phyloP scores from a whole-genome alignment of 1,140 invertebrate genomes.

The Lamellibrachia luymesi region DNA sequence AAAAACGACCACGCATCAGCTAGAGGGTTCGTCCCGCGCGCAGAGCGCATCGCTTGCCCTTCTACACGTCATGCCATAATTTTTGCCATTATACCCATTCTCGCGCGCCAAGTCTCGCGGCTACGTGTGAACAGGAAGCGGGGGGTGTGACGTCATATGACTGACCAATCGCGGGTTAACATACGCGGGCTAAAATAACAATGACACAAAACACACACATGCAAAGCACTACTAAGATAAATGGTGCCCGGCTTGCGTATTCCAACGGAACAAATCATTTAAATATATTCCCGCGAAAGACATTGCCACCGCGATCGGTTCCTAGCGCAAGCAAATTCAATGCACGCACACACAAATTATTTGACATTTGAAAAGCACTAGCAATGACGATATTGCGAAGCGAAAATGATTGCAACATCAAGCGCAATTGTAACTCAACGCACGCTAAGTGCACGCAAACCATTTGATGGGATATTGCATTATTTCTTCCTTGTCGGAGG shows the following conservation, averaged over 20 bases:
- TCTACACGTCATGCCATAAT: not conserved
- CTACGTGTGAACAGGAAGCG: not conserved
- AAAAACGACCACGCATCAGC: slow-evolving; percentile 9
- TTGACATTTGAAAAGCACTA: not conserved
- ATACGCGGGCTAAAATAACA: not conserved
- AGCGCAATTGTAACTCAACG: not conserved
- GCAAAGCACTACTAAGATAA: not conserved
- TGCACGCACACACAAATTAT: not conserved
- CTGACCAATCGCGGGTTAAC: not conserved
- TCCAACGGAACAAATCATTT: not conserved
- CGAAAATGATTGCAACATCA: not conserved
- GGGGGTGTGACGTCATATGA: not conserved
- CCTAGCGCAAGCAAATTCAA: not conserved
- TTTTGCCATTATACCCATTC: not conserved
- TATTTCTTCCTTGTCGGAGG: not conserved
- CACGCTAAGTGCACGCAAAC: not conserved
- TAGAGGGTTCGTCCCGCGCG: not conserved
- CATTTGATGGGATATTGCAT: not conserved
- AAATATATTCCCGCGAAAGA: not conserved
- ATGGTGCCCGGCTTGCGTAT: not conserved
- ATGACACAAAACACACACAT: not conserved
- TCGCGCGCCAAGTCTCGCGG: not conserved
- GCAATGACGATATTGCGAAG: not conserved
- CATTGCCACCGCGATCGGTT: not conserved
- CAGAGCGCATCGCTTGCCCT: not conserved